Base-by-base conservation (phyloP, 1,140 invertebrate species). In the Proctacanthus coquilletti region DNA sequence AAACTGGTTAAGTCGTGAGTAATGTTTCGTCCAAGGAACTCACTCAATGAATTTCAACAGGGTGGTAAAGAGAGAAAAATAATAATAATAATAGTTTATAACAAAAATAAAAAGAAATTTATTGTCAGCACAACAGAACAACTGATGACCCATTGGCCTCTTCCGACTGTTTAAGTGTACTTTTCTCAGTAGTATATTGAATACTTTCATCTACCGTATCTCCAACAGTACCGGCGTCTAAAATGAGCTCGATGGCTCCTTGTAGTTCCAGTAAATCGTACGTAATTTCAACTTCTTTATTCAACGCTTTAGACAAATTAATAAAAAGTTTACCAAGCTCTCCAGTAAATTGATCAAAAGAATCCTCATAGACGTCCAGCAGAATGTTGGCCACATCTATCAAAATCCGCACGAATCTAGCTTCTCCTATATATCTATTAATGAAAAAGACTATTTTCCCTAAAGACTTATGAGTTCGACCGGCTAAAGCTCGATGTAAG, bases 391-490 rank as follows among this genome's bases (percentile, higher is more conserved):
- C 63, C 18, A 84, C 75, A 64, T 85, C 74, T 21, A 84, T 63
- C 3, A 92, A 50, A 10, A 77, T 70, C 36, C 72, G 65, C 23
- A 74, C 77, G 56, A 84, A 91, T 45, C 75, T 69, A 29, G 71
- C 63, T 51, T 79, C 80, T 33, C 81, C 74, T 34, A 89, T 64
- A 55, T 87, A 68, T 39, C 65, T 74, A 38, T 71, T 73, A n/a
- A 92, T 63, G 61, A 89, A 94, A 43, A 71, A 73, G 0, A 92
- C 51, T 40, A 93, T 64, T 36, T 60, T 53, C 5, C 65, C 54
- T 14, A 92, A 53, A 20, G 70, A 69, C 45, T 77, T 74, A 32
- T 74, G 72, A 42, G 76, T 68, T 47, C 82, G 65, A 13, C 74
- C 74, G 21, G 70, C 65, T 4, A 92, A 59, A 3, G 86, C 83